These are phyloP conservation scores for Aythya baeri DNA, from an alignment of 2,113 vertebrate genomes.

Conservation along the genomic window DNA sequence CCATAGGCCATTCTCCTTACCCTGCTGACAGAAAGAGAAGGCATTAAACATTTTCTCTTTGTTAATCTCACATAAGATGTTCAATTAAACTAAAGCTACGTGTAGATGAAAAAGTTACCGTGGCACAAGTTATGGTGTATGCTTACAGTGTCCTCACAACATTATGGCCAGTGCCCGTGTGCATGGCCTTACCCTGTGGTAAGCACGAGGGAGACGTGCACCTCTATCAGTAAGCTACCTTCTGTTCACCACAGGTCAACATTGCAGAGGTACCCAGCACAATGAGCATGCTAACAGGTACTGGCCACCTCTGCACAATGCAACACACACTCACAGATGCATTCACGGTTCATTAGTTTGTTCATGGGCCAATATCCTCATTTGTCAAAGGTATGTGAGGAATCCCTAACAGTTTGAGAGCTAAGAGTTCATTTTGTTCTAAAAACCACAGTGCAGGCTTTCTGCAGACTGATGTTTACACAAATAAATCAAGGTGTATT, in stretches of 20 bases:
- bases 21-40: neutral
- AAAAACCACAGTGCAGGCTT: neutral
- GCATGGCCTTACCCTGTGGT: neutral
- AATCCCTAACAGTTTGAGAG: neutral
- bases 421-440: neutral
- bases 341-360: neutral
- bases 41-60: neutral
- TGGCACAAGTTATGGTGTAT: accelerated
- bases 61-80: neutral
- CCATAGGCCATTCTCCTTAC: neutral
- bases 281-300: neutral
- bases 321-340: neutral
- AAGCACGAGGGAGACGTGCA: neutral
- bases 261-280: neutral
- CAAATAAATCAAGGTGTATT: neutral
- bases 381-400: neutral
- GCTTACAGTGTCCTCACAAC: neutral
- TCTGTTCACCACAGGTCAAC: neutral
- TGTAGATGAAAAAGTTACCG: neutral
- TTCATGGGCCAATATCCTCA: neutral
- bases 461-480: neutral
- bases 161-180: neutral
- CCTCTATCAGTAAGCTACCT: neutral
- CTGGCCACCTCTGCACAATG: neutral
- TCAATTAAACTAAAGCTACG: neutral